Evolutionary conservation across 2,888 invertebrate species (phyloP).

Genomic region (Junonia oenone): DNA sequence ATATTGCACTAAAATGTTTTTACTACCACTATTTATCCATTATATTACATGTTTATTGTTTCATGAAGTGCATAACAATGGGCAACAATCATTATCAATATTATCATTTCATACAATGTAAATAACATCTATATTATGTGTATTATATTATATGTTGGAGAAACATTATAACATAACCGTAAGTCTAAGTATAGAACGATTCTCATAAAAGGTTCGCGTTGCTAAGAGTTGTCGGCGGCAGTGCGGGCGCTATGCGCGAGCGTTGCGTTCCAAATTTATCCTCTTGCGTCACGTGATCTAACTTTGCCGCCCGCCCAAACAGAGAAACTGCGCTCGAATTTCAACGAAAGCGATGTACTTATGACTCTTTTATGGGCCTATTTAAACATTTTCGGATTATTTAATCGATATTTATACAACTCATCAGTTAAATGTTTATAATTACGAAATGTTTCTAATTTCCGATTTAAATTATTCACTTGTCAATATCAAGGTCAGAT

Average conservation of each 20-base stretch:
- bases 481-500: conserved; percentile 24
- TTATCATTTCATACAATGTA: background rate
- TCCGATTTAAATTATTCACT: background rate
- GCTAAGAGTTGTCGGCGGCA: conserved; percentile 56
- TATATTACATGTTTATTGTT: background rate
- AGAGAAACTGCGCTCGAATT: conserved; percentile 76
- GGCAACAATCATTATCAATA: too few species aligned
- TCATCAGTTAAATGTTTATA: background rate
- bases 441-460: background rate
- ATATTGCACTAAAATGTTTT: background rate
- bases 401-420: background rate
- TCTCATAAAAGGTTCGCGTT: conserved; percentile 73
- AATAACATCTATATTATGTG: too few species aligned
- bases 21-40: background rate
- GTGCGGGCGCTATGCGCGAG: conserved; percentile 56
- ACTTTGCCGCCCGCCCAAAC: conserved; percentile 74
- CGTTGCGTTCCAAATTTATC: conserved; percentile 72
- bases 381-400: conserved; percentile 1
- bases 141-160: background rate
- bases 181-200: conserved; percentile 67
- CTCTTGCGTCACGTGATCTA: conserved; percentile 66
- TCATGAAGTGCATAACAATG: too few species aligned
- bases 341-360: conserved; percentile 49
- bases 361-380: conserved; percentile 19
- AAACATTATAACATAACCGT: conserved; percentile 32